These are phyloP conservation scores for Sericinus montela DNA, from an alignment of 2,888 invertebrate species.

Conservation along the genomic window DNA sequence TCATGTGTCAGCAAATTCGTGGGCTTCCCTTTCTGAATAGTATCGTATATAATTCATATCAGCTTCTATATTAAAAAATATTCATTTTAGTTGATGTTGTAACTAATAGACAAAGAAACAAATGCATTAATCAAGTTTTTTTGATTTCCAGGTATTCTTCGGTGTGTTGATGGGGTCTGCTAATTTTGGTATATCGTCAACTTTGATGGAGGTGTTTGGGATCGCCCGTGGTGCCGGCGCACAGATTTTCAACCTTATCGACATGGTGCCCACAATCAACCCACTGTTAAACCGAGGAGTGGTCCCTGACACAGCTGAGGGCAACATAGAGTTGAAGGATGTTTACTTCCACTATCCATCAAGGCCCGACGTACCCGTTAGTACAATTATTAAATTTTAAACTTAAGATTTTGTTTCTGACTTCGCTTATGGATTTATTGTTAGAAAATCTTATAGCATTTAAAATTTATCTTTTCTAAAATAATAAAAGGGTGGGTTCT, in stretches of 20 bases:
- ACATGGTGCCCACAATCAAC: constrained; percentile 86
- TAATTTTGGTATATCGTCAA: constrained; percentile 90
- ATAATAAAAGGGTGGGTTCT: too few relatives aligned
- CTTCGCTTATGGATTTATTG: too few relatives aligned
- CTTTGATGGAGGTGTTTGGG: constrained; percentile 89
- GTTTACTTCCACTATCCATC: constrained; percentile 91
- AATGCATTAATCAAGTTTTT: not conserved
- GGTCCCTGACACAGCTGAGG: constrained; percentile 76
- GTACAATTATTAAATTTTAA: constrained; percentile 25
- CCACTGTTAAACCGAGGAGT: constrained; percentile 82
- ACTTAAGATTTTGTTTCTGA: not conserved
- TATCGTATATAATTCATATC: too few relatives aligned
- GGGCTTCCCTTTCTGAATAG: too few relatives aligned
- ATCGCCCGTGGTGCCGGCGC: constrained; percentile 89
- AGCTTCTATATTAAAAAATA: too few relatives aligned
- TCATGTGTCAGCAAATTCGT: too few relatives aligned
- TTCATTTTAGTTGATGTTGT: too few relatives aligned
- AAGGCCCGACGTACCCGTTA: constrained; percentile 85
- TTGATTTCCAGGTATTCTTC: constrained; percentile 85
- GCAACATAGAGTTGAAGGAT: constrained; percentile 84
- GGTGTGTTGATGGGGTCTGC: constrained; percentile 86
- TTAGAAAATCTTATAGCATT: too few relatives aligned
- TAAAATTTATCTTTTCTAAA: too few relatives aligned
- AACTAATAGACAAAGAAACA: too few relatives aligned
- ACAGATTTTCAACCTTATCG: constrained; percentile 87